Evolutionary conservation across 2,797 vertebrate genomes (phyloP).

Genomic region (Margarornis squamiger): DNA sequence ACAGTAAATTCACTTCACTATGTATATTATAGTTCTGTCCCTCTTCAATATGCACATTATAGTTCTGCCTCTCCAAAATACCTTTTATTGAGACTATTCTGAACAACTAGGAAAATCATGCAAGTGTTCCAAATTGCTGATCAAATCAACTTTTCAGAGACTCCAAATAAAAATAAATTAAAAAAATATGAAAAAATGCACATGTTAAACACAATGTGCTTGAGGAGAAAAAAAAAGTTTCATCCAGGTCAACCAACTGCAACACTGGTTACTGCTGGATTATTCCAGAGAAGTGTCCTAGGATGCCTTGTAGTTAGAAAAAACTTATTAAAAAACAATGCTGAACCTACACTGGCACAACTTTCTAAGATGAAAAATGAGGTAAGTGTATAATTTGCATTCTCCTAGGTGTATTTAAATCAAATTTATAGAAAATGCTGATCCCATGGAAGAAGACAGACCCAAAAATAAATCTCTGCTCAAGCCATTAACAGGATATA

Average conservation of each 20-base stretch:
- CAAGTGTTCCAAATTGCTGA: neutral
- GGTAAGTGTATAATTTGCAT: neutral
- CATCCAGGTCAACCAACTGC: neutral
- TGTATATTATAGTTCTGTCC: neutral
- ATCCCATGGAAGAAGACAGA: neutral
- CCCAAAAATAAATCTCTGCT: neutral
- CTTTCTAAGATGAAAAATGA: neutral
- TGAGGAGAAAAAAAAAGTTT: neutral
- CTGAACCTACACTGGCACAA: neutral
- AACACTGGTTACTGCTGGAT: neutral
- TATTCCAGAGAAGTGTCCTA: neutral
- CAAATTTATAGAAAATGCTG: neutral
- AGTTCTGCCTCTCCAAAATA: neutral
- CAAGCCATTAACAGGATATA: neutral
- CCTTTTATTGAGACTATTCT: neutral
- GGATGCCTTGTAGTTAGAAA: fast-evolving
- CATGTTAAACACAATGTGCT: neutral
- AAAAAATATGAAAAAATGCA: neutral
- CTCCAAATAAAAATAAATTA: neutral
- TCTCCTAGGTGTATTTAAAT: neutral
- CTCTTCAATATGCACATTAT: neutral
- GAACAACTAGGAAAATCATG: neutral
- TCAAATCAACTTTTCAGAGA: neutral
- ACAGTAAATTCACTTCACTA: neutral
- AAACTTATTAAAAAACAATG: neutral